A percentile compares a stretch with the other conserved stretches of the same genome.
Evolutionary conservation across 1,140 invertebrate species (phyloP).

Genomic region (Neomicropteryx cornuta): DNA sequence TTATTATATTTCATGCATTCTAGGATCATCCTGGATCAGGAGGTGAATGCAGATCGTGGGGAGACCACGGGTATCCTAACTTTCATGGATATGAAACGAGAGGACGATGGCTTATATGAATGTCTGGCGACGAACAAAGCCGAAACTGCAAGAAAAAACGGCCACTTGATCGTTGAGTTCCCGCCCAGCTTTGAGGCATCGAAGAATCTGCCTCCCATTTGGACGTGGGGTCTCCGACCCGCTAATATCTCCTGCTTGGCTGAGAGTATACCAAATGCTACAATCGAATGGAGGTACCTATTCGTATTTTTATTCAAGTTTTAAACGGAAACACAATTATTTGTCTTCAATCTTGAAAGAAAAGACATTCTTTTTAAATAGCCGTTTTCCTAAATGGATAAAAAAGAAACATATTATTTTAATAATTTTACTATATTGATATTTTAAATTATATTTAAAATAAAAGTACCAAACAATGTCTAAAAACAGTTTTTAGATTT

Average conservation of each 20-base stretch:
- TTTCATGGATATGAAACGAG: constrained; percentile 48
- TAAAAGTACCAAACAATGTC: too few relatives aligned
- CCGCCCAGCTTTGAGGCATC: constrained; percentile 68
- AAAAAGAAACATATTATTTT: too few relatives aligned
- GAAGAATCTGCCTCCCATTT: constrained; percentile 52
- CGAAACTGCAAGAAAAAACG: constrained; percentile 63
- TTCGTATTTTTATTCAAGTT: too few relatives aligned
- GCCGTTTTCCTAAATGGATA: too few relatives aligned
- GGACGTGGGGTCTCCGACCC: constrained; percentile 68
- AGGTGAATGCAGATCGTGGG: constrained; percentile 39
- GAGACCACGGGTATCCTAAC: constrained; percentile 52
- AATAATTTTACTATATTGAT: too few relatives aligned
- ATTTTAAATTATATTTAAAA: too few relatives aligned
- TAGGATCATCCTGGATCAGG: constrained; percentile 46
- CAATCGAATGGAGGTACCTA: constrained; percentile 67
- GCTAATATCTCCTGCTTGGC: constrained; percentile 84
- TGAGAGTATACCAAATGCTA: constrained; percentile 84
- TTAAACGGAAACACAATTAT: too few relatives aligned
- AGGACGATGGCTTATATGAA: constrained; percentile 81
- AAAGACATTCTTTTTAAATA: too few relatives aligned
- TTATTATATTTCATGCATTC: constrained; percentile 11
- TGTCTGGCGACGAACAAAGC: constrained; percentile 74
- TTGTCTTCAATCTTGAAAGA: too few relatives aligned
- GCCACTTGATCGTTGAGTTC: constrained; percentile 77
- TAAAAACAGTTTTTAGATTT: too few relatives aligned